Evolutionary conservation across 1,140 invertebrate species (phyloP), one percentile per base, ranked within the genome.

Genomic region (Plectrocnemia conspersa): DNA sequence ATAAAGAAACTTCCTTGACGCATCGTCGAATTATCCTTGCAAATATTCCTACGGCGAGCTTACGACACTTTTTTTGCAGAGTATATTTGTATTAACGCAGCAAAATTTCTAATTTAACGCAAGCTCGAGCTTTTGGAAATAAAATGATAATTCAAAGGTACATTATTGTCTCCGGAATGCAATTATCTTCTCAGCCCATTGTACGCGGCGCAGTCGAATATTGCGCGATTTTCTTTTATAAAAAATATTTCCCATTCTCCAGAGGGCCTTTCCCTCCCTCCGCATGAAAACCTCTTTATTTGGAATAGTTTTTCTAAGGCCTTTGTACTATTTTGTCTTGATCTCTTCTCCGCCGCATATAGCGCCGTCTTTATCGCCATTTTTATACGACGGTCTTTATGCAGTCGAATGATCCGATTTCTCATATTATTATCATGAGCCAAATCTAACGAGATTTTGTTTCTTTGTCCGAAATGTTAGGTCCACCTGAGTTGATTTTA

Each of bases 231-330:
- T n/a, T 58, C 50, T 29, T 47, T 54, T 40, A 54, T 54, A 49
- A 54, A 52, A 58, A 45, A 52, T n/a, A 58, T 49, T 49, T 19
- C 29, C 42, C 44, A 35, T 48, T 47, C 36, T 40, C 24, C 50
- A 33, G 33, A 45, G n/a, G n/a, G n/a, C n/a, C n/a, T n/a, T n/a
- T n/a, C n/a, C 52, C 29, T 46, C 38, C 56, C 56, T 58, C 54
- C n/a, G 50, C 54, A 54, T 46, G 35, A 36, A 23, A n/a, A 35
- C 50, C 52, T 58, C 52, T 58, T 54, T 58, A 58, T 58, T 54
- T 46, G 50, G 19, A 45, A 45, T 53, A 46, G 33, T 54, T 58
- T 54, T 54, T 54, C 13, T 50, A 58, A 58, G 54, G 56, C 50
- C 56, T 48, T 38, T 6, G 41, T 46, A 54, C 54, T 58, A 52